These are phyloP conservation scores for Camponotus fellah DNA, from an alignment of 2,888 invertebrate genomes.

Conservation along the genomic window DNA sequence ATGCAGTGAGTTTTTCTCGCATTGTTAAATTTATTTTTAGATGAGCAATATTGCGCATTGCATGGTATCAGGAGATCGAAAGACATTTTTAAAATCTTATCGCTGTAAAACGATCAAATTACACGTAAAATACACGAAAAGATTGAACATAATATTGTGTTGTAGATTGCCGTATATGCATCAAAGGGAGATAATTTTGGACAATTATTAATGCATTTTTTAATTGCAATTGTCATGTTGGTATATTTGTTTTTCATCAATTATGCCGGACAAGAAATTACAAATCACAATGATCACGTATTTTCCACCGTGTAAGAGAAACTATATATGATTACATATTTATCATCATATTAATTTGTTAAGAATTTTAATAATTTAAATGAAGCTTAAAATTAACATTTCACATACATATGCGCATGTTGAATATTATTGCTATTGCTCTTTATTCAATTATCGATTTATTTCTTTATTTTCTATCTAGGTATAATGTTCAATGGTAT, in stretches of 20 bases:
- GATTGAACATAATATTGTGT: background rate
- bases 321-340: background rate
- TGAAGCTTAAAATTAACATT: too few relatives aligned
- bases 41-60: background rate
- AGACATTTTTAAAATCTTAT: background rate
- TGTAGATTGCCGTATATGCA: background rate
- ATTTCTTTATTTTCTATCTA: background rate
- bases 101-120: background rate
- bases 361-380: too few relatives aligned
- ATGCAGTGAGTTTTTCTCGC: background rate
- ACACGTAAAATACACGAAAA: background rate
- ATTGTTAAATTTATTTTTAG: background rate
- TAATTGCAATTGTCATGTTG: background rate
- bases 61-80: background rate
- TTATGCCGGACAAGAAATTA: constrained; percentile 17
- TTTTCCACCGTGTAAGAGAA: constrained; percentile 4
- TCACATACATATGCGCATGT: too few relatives aligned
- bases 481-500: constrained; percentile 9
- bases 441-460: too few relatives aligned
- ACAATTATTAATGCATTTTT: background rate
- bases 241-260: background rate
- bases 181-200: background rate
- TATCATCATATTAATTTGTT: too few relatives aligned
- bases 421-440: background rate
- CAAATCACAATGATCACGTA: background rate